Evolutionary conservation across 2,888 invertebrate species (phyloP).

Genomic region (Brenthis daphne): DNA sequence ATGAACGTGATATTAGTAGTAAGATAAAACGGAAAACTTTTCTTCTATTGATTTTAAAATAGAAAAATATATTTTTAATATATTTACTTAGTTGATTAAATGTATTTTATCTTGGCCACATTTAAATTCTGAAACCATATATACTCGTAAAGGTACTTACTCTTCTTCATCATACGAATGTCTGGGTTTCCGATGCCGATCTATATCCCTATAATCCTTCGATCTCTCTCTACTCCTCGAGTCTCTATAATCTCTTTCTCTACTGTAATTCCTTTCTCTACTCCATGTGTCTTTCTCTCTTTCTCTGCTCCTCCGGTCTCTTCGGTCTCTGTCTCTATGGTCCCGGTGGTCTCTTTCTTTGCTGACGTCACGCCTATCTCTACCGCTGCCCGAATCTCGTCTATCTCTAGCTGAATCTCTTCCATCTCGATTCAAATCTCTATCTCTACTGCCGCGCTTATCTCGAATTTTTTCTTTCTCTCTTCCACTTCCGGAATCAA

Average conservation of each 20-base stretch:
- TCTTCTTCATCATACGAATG: slow-evolving; percentile 88
- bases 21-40: no score
- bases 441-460: slow-evolving; percentile 69
- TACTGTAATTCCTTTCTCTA: slow-evolving; percentile 73
- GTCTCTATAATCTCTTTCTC: slow-evolving; percentile 68
- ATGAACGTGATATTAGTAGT: no score
- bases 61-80: no score
- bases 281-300: slow-evolving; percentile 69
- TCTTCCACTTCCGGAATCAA: slow-evolving; percentile 77
- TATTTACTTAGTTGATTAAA: no score
- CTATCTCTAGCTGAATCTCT: slow-evolving; percentile 64
- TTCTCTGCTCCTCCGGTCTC: slow-evolving; percentile 65
- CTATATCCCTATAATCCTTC: slow-evolving; percentile 75
- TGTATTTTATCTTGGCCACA: neutral
- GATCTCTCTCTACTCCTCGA: slow-evolving; percentile 74
- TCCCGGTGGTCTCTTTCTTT: slow-evolving; percentile 57
- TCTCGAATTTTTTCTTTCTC: slow-evolving; percentile 73
- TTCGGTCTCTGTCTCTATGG: slow-evolving; percentile 60
- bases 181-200: slow-evolving; percentile 82
- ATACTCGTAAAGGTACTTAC: slow-evolving; percentile 65
- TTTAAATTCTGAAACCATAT: neutral
- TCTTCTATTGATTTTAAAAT: no score
- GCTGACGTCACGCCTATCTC: slow-evolving; percentile 69
- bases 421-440: slow-evolving; percentile 66
- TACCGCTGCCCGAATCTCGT: slow-evolving; percentile 75